Evolutionary conservation across 2,113 vertebrate species (phyloP), one percentile per base, ranked within the genome.

Genomic region (Tyto alba): DNA sequence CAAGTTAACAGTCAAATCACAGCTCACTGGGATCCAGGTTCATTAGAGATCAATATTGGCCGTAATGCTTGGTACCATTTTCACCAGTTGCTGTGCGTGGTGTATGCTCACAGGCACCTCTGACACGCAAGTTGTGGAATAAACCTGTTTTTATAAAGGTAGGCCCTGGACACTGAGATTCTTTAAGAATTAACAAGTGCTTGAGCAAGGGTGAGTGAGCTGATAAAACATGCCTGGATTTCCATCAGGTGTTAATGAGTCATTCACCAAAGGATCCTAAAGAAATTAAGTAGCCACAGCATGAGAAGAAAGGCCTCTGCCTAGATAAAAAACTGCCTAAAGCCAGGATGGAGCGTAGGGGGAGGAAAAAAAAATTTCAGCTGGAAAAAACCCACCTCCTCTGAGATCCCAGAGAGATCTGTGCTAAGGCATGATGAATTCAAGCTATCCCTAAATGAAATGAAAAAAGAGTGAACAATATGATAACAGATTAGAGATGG

Each of bases 191-290:
- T 60, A 62, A 7, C 11, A 14, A 47, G 48, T 6, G 5, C 3
- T 0, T 8, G 14, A 48, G 48, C 21, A 40, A 27, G 48, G 12
- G 16, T 2, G 4, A 36, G 30, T 0, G 6, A 50, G 38, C 48
- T 71, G 30, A 13, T 26, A 6, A 3, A 29, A 25, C 52, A 9
- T 5, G 19, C 38, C 36, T 52, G 59, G 29, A 34, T 57, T 36
- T 43, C 59, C 50, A 16, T 20, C 7, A 13, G 38, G 56, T 15
- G 8, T 32, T 38, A 71, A 63, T 0, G 6, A 56, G n/a, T 50
- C 32, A 8, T 13, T 41, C 60, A 16, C 29, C 6, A n/a, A 32
- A 15, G 23, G 30, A 32, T 27, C 32, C 26, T 26, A 10, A 32
- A 18, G 36, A 62, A 55, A n/a, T 41, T 11, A 48, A 36, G 11